Percentiles rank a stretch among this genome's conserved stretches.
phyloP scores from a whole-genome alignment of 2,888 invertebrate species.

The Bruchidius siliquastri region DNA sequence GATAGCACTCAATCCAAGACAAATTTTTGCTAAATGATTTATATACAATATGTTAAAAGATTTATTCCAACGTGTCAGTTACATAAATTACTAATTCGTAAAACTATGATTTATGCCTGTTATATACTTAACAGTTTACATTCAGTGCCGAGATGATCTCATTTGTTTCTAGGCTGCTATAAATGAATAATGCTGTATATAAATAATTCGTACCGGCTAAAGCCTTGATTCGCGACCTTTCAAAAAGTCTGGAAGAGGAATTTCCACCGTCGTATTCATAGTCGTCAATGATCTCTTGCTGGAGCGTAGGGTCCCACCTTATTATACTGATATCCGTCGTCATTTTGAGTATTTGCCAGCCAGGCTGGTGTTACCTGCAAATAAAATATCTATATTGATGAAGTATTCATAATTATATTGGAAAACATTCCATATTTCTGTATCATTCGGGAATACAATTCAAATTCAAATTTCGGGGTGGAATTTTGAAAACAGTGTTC shows the following conservation, averaged over 20 bases:
- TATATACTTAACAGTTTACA: neutral
- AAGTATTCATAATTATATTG: too few species aligned
- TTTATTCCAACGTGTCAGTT: neutral
- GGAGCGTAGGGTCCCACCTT: constrained; percentile 93
- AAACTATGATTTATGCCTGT: neutral
- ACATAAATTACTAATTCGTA: neutral
- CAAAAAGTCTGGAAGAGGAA: constrained; percentile 97
- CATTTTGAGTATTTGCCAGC: constrained; percentile 56
- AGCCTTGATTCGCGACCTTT: constrained; percentile 98
- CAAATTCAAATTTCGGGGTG: too few species aligned
- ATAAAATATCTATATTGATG: neutral
- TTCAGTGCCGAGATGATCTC: neutral
- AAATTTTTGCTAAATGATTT: neutral
- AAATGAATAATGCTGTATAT: neutral
- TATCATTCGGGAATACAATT: too few species aligned
- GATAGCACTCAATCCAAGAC: neutral
- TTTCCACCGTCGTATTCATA: constrained; percentile 99
- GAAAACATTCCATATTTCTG: too few species aligned
- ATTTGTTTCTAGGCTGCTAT: neutral
- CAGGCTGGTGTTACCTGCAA: constrained; percentile 26
- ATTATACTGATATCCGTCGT: constrained; percentile 97
- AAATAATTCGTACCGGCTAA: constrained; percentile 70
- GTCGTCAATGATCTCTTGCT: constrained; percentile 92
- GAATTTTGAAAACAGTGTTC: too few species aligned
- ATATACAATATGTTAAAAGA: neutral